Conservation (phyloP, 2,113 vertebrate genomes). For the Catagonus wagneri region DNA sequence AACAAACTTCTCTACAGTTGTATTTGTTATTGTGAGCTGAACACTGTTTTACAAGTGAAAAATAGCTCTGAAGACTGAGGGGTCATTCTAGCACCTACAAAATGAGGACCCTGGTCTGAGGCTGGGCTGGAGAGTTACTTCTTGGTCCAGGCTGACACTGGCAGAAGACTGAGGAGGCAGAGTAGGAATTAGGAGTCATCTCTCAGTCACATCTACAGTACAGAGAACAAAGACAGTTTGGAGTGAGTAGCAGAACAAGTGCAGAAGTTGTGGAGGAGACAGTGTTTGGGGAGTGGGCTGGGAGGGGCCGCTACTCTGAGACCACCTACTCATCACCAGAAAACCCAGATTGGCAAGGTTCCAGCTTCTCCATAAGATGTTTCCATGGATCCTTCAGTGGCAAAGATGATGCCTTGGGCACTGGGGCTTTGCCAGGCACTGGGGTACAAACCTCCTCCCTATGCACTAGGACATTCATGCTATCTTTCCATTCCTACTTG, state of each 20-base stretch:
- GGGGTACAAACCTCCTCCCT: neutral
- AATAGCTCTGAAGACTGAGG: neutral
- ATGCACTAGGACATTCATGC: neutral
- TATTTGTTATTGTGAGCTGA: slow-evolving; percentile 9
- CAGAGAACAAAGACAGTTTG: neutral
- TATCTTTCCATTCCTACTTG: neutral
- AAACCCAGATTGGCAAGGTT: neutral
- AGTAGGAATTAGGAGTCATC: neutral
- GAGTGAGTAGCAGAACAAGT: neutral
- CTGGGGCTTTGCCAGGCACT: neutral
- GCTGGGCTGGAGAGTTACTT: neutral
- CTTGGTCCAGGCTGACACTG: neutral
- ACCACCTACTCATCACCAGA: neutral
- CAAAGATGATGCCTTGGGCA: neutral
- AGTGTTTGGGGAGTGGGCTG: neutral
- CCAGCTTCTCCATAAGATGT: neutral
- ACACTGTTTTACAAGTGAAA: neutral
- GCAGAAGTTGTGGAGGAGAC: neutral
- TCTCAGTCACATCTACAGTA: neutral
- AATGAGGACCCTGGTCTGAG: neutral
- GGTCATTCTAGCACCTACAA: neutral
- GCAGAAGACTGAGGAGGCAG: neutral
- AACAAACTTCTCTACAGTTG: slow-evolving; percentile 21
- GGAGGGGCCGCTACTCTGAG: neutral
- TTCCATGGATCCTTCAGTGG: neutral